Base-by-base conservation (phyloP, 92 coral and sea anemone genomes). In the Parazoanthus darwini region DNA sequence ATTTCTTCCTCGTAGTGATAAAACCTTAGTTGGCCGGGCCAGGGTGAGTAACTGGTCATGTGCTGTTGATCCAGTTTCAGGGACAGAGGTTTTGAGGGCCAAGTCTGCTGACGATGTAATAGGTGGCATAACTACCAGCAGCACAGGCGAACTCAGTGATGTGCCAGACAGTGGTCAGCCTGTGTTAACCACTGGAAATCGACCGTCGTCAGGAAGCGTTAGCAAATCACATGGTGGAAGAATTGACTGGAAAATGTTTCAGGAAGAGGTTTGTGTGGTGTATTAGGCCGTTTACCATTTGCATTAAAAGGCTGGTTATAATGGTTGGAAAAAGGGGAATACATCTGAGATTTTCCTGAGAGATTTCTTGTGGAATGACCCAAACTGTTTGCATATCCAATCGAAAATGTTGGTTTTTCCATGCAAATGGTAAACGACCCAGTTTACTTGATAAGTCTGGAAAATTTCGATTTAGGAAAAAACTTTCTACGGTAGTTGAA, bases 191-290 rank as follows among this genome's bases (percentile, higher is more conserved):
- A n/a, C 74, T 44, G 74, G 76, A 36, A 35, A 56, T 74, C 89
- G 76, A 50, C 77, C 39, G 6, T 42, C 90, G n/a, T 26, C 86
- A 88, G 86, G 43, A 26, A 68, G 51, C 13, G 22, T 48, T 26
- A 84, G 77, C 39, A 94, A 92, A 26, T 74, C 71, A 29, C 75
- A 72, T 13, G 92, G 91, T 4, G 94, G 94, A 88, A 92, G 88
- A 89, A 92, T 97, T 75, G 99, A 97, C 54, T 97, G 99, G 99
- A 88, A 92, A 78, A 91, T 87, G 29, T 97, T 97, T 80, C 97
- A 97, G 79, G 98, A 97, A 92, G 99, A 94, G 94, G 99, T 96
- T 63, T 63, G 70, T 63, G 22, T 26, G n/a, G 0, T 63, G 7
- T 3, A 5, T 9, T 63, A 1, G 9, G 51, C 51, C 51, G 51